phyloP scores from a whole-genome alignment of 2,797 vertebrate species.

The Threskiornis aethiopicus region DNA sequence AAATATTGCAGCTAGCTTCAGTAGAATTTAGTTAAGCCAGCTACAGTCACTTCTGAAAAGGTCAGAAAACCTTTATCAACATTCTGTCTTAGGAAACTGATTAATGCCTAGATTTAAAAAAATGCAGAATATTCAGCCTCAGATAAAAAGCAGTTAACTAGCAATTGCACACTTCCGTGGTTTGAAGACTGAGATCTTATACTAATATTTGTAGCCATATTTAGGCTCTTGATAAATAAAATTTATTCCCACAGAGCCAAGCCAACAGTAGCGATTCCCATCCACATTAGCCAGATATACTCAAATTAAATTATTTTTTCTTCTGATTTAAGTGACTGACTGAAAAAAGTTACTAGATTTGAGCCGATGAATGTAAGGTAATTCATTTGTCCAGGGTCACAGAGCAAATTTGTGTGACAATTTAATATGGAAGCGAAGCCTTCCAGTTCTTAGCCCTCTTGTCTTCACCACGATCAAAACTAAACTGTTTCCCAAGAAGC shows the following conservation, averaged over 20 bases:
- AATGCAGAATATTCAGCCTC: background rate
- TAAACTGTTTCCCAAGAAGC: background rate
- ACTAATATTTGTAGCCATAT: background rate
- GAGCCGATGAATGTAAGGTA: background rate
- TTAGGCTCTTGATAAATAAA: background rate
- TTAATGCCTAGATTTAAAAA: background rate
- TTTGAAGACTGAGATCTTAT: background rate
- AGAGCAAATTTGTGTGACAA: background rate
- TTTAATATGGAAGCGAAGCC: background rate
- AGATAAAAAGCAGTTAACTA: background rate
- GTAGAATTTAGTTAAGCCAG: background rate
- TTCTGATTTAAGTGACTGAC: background rate
- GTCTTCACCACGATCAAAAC: background rate
- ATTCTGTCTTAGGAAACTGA: background rate
- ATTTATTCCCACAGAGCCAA: background rate
- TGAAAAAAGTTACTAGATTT: background rate
- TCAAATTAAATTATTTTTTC: background rate
- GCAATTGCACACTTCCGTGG: fast-evolving
- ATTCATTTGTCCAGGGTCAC: background rate
- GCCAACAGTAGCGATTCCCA: background rate
- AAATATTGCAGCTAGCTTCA: background rate
- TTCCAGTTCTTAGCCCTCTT: background rate
- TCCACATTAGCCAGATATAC: background rate
- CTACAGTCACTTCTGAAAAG: background rate
- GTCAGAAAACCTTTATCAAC: background rate